phyloP scores from a whole-genome alignment of 2,113 vertebrate species.

The Merops nubicus region DNA sequence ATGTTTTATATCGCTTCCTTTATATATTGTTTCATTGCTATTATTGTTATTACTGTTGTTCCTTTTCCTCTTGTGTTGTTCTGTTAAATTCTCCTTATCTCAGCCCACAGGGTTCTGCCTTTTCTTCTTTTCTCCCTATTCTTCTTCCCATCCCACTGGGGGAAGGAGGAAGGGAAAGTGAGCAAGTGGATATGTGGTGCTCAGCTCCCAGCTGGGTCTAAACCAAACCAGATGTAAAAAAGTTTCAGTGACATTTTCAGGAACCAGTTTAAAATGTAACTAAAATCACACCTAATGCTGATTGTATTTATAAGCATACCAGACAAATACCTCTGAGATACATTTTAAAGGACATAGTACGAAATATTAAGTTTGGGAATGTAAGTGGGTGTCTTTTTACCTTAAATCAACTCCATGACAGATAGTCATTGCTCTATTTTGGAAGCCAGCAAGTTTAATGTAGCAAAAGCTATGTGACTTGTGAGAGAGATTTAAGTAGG shows the following conservation, averaged over 20 bases:
- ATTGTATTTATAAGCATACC: background rate
- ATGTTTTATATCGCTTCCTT: no score
- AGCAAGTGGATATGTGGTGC: no score
- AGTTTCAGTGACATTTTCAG: background rate
- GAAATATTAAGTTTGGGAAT: background rate
- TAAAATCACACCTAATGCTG: background rate
- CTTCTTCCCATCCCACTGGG: no score
- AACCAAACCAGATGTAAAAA: background rate
- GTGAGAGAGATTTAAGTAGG: background rate
- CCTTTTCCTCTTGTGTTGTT: no score
- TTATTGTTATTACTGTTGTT: no score
- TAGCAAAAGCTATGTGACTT: background rate
- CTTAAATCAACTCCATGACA: background rate
- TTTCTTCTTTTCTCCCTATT: no score
- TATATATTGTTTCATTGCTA: no score
- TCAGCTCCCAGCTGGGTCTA: no score
- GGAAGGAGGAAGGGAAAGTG: no score
- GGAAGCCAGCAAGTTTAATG: background rate
- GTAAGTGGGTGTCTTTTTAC: background rate
- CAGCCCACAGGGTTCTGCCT: no score
- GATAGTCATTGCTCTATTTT: background rate
- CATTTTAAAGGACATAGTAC: background rate
- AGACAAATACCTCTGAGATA: background rate
- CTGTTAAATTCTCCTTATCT: no score
- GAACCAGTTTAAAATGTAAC: background rate